Conservation (phyloP, 1,140 invertebrate species). For the Bombus cullumanus region DNA sequence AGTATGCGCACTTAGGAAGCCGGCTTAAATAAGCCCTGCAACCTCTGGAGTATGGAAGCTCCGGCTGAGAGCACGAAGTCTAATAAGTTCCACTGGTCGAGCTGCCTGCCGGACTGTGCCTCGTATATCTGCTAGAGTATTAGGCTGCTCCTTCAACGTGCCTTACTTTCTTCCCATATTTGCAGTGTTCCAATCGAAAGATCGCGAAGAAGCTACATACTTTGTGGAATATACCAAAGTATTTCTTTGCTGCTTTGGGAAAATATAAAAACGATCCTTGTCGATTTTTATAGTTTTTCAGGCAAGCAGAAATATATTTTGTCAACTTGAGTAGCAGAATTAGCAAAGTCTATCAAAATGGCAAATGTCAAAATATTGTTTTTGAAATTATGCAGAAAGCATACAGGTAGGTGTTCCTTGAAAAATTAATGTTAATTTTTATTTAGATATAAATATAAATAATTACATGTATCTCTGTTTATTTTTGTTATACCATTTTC, state of each 20-base stretch:
- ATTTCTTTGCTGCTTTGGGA: background rate
- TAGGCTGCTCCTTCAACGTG: slow-evolving; percentile 58
- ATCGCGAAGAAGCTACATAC: background rate
- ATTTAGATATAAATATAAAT: too few species aligned
- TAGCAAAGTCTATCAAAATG: too few species aligned
- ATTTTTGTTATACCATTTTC: too few species aligned
- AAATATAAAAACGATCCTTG: too few species aligned
- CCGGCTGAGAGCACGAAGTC: slow-evolving; percentile 75
- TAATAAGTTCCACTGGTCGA: slow-evolving; percentile 81
- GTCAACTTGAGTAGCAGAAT: background rate
- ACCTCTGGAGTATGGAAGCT: slow-evolving; percentile 73
- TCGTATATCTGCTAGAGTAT: slow-evolving; percentile 76
- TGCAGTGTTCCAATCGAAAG: background rate
- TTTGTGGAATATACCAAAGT: background rate
- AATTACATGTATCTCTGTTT: too few species aligned
- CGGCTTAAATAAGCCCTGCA: slow-evolving; percentile 81
- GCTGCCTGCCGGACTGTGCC: slow-evolving; percentile 67
- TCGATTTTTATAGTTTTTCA: background rate
- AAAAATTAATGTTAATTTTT: too few species aligned
- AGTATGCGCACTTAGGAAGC: slow-evolving; percentile 82
- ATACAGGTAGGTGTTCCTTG: too few species aligned
- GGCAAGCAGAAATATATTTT: background rate
- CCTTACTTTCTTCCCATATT: slow-evolving; percentile 13
- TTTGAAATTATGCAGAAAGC: too few species aligned
- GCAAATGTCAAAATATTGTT: background rate